Percentiles rank a stretch among this genome's conserved stretches.
phyloP scores from a whole-genome alignment of 92 coral and sea anemone genomes.

The Pocillopora meandrina region DNA sequence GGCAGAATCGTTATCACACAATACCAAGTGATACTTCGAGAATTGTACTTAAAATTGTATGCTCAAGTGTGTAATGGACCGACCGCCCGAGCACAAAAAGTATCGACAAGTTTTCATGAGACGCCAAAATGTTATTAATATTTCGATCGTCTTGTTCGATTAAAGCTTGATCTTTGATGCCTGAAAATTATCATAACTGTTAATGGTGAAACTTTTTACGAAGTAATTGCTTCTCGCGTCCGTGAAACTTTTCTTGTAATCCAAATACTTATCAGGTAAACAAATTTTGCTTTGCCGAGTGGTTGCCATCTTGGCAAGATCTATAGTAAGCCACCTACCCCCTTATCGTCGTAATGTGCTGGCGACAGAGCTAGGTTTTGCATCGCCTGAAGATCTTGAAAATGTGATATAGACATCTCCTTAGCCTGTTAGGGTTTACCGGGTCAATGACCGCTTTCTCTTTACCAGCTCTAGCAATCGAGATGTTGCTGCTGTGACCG shows the following conservation, averaged over 20 bases:
- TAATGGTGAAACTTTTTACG: slow-evolving; percentile 14
- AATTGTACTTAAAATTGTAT: slow-evolving; percentile 31
- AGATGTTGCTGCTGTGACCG: slow-evolving; percentile 14
- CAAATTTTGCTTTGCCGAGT: slow-evolving; percentile 28
- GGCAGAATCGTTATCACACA: neutral
- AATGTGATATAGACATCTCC: slow-evolving; percentile 53
- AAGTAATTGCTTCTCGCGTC: slow-evolving; percentile 24
- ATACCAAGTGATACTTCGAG: slow-evolving; percentile 30
- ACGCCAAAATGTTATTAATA: slow-evolving; percentile 11
- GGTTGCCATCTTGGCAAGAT: slow-evolving; percentile 26
- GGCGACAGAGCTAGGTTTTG: slow-evolving; percentile 70
- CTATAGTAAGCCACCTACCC: slow-evolving; percentile 51
- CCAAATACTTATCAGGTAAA: slow-evolving; percentile 32
- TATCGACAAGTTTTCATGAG: neutral
- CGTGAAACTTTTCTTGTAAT: slow-evolving; percentile 2
- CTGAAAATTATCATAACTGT: neutral
- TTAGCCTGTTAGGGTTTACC: neutral
- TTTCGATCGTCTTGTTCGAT: slow-evolving; percentile 17
- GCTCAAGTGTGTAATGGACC: slow-evolving; percentile 35
- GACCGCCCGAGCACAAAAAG: slow-evolving; percentile 6
- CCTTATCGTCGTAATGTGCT: slow-evolving; percentile 63
- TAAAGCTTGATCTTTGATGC: slow-evolving; percentile 2
- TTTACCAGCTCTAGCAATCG: slow-evolving; percentile 1
- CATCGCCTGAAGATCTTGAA: slow-evolving; percentile 71
- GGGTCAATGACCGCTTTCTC: slow-evolving; percentile 1